A percentile compares a stretch with the other conserved stretches of the same genome.
These are phyloP conservation scores for Cichladusa arquata DNA, from an alignment of 2,113 vertebrate genomes.

Conservation along the genomic window DNA sequence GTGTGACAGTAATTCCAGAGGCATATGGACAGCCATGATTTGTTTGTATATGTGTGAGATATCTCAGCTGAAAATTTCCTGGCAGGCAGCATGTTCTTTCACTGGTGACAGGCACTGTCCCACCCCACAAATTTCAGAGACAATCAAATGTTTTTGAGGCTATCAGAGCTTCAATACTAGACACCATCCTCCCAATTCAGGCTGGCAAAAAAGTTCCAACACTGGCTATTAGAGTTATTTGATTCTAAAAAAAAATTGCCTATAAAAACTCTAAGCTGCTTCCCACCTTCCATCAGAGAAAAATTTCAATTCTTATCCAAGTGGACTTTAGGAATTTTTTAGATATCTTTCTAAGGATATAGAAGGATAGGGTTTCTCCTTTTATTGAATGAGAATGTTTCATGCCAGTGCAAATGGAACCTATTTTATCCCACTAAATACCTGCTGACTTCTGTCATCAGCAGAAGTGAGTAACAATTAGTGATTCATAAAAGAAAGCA, in stretches of 20 bases:
- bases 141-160: neutral
- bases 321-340: neutral
- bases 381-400: neutral
- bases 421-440: neutral
- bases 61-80: neutral
- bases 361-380: neutral
- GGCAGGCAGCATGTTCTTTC: neutral
- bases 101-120: neutral
- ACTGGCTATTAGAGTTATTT: neutral
- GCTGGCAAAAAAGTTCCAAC: neutral
- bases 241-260: neutral
- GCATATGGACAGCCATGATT: neutral
- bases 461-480: neutral
- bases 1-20: neutral
- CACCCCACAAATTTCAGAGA: neutral
- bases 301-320: neutral
- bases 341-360: neutral
- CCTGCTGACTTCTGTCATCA: neutral
- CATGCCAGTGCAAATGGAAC: neutral
- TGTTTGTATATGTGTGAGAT: neutral
- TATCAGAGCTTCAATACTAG: neutral
- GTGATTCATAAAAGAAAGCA: neutral
- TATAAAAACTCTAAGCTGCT: neutral
- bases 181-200: neutral
- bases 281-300: neutral